phyloP scores from a whole-genome alignment of 2,888 invertebrate species.

The Octonoba sinensis region DNA sequence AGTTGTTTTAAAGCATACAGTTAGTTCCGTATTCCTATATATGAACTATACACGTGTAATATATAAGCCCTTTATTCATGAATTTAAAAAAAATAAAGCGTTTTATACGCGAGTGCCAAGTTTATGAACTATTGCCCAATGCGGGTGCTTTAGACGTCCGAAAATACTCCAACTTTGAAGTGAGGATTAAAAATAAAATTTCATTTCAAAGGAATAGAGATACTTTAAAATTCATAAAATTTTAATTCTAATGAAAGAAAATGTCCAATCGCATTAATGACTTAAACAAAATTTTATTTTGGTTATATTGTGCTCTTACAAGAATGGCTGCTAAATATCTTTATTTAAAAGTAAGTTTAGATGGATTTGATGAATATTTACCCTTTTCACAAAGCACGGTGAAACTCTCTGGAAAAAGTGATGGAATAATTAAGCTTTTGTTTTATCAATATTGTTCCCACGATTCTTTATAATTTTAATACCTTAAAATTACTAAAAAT shows the following conservation, averaged over 20 bases:
- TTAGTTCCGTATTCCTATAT: background rate
- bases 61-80: background rate
- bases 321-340: too few species aligned
- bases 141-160: conserved; percentile 14
- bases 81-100: background rate
- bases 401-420: too few species aligned
- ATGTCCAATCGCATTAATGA: background rate
- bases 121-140: background rate
- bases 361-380: too few species aligned
- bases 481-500: too few species aligned
- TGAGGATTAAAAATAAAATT: too few species aligned
- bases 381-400: too few species aligned
- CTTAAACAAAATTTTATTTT: background rate
- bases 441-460: too few species aligned
- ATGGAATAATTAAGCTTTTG: too few species aligned
- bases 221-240: background rate
- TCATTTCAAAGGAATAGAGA: background rate
- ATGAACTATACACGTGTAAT: conserved; percentile 1
- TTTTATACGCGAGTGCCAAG: conserved; percentile 15
- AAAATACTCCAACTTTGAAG: background rate
- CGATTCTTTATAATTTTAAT: too few species aligned
- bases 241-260: background rate
- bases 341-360: too few species aligned
- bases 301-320: background rate
- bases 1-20: background rate